Conservation (phyloP, 1,140 invertebrate species). For the Stenopsyche tienmushanensis region DNA sequence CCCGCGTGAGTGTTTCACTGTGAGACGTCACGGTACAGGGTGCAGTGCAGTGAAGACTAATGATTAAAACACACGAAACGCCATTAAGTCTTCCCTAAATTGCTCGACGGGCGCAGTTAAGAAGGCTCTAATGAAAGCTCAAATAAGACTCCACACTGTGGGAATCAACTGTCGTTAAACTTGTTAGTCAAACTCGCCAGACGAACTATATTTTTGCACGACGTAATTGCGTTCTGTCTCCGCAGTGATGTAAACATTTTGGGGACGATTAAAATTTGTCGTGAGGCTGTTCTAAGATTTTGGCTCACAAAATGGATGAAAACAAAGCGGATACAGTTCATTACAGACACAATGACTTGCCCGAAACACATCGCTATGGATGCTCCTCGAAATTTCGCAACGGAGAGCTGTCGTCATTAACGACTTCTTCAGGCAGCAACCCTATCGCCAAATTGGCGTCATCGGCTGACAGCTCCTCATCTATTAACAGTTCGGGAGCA, state of each 20-base stretch:
- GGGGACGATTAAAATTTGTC: not conserved
- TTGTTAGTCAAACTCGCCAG: not conserved
- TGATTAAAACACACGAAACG: constrained; percentile 34
- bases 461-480: constrained; percentile 21
- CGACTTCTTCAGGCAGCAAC: constrained; percentile 11
- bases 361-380: constrained; percentile 40
- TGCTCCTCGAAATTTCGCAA: constrained; percentile 24
- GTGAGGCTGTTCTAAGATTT: not conserved
- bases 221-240: not conserved
- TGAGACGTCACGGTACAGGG: not conserved
- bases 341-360: constrained; percentile 38
- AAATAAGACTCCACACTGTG: not conserved
- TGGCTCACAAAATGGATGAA: constrained; percentile 32
- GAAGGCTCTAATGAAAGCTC: constrained; percentile 28
- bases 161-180: not conserved
- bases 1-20: constrained; percentile 13
- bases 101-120: constrained; percentile 11
- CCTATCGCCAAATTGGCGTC: no score
- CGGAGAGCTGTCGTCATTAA: constrained; percentile 24
- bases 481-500: constrained; percentile 24
- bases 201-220: not conserved
- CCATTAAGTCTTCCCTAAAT: constrained; percentile 30
- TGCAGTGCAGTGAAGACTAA: constrained; percentile 29
- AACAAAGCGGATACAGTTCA: constrained; percentile 22
- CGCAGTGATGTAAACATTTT: not conserved